Conservation (phyloP, 2,113 vertebrate species). For the Bombycilla garrulus region DNA sequence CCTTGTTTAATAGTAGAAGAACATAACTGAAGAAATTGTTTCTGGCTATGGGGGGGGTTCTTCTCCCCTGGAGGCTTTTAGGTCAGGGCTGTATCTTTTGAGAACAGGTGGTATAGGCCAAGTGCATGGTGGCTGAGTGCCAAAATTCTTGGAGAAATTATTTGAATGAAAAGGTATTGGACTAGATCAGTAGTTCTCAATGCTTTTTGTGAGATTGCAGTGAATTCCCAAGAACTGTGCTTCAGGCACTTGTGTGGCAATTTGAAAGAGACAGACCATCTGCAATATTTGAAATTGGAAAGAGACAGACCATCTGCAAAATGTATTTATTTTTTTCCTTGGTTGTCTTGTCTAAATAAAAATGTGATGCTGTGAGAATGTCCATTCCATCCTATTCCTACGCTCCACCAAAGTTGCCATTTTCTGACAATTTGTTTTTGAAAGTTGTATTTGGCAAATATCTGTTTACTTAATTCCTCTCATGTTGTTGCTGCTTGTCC, state of each 20-base stretch:
- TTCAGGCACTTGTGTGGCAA: background rate
- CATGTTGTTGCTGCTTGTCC: background rate
- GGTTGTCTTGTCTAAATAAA: conserved; percentile 18
- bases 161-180: background rate
- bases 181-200: background rate
- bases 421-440: background rate
- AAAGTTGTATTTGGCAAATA: conserved; percentile 13
- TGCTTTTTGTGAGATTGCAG: background rate
- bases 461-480: conserved; percentile 2
- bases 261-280: background rate
- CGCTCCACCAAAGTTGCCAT: background rate
- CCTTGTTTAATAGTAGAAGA: background rate
- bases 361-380: background rate
- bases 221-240: background rate
- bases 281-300: background rate
- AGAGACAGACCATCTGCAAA: conserved; percentile 6
- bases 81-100: background rate
- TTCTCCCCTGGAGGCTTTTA: background rate
- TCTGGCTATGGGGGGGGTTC: background rate
- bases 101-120: background rate
- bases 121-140: background rate
- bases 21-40: background rate
- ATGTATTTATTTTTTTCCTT: background rate
- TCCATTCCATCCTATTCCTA: background rate
- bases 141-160: background rate